These are phyloP conservation scores for Diachasmimorpha longicaudata DNA, from an alignment of 1,140 invertebrate species.

Conservation along the genomic window DNA sequence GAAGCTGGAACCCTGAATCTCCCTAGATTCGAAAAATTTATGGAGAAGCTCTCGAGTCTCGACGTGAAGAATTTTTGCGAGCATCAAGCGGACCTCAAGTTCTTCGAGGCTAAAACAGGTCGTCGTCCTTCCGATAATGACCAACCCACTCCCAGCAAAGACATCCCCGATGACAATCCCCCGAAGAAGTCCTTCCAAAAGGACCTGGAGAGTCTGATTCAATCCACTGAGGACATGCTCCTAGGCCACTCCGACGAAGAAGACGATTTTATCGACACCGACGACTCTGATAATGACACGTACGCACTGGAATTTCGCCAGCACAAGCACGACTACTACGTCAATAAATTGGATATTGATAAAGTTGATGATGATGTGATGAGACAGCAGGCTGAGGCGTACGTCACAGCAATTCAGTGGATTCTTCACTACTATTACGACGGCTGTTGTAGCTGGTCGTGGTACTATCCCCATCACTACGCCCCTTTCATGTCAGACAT, in stretches of 20 bases:
- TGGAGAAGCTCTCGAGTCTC: slow-evolving; percentile 77
- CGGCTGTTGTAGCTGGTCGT: slow-evolving; percentile 95
- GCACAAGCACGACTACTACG: slow-evolving; percentile 92
- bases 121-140: slow-evolving; percentile 54
- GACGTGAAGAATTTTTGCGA: slow-evolving; percentile 88
- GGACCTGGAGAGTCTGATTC: slow-evolving; percentile 68
- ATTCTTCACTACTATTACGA: slow-evolving; percentile 96
- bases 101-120: slow-evolving; percentile 79
- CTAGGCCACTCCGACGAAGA: slow-evolving; percentile 61
- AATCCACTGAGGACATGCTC: slow-evolving; percentile 65
- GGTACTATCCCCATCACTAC: slow-evolving; percentile 97
- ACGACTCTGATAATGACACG: slow-evolving; percentile 55
- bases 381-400: slow-evolving; percentile 82
- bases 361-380: slow-evolving; percentile 78
- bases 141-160: slow-evolving; percentile 38
- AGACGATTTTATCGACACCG: slow-evolving; percentile 44
- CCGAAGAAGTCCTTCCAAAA: slow-evolving; percentile 47
- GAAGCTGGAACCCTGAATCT: slow-evolving; percentile 87
- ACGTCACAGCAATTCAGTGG: slow-evolving; percentile 95
- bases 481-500: slow-evolving; percentile 96
- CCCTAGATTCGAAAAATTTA: slow-evolving; percentile 83
- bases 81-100: slow-evolving; percentile 83
- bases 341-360: slow-evolving; percentile 83
- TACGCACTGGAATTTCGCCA: slow-evolving; percentile 79
- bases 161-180: slow-evolving; percentile 12